Conservation (phyloP, 2,113 vertebrate species). For the Acanthochromis polyacanthus region DNA sequence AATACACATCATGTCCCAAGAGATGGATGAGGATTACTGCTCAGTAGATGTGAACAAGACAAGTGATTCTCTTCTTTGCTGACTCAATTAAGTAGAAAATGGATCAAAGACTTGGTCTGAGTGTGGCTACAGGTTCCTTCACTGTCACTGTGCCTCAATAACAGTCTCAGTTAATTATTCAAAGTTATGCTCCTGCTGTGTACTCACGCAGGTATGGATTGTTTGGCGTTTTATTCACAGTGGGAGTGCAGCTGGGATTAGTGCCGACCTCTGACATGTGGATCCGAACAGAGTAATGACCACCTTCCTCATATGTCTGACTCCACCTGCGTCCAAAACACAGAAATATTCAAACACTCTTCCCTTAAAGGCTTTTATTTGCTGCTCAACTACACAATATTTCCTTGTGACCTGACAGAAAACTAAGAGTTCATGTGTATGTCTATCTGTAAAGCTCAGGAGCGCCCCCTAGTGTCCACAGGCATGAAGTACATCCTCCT, state of each 20-base stretch:
- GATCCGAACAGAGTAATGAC: conserved; percentile 83
- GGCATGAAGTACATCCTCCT: conserved; percentile 12
- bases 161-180: not conserved
- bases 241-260: conserved; percentile 64
- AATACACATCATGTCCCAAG: conserved; percentile 77
- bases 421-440: not conserved
- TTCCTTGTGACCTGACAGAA: conserved; percentile 1
- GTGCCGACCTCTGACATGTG: conserved; percentile 23
- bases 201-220: conserved; percentile 80
- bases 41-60: conserved; percentile 54
- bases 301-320: conserved; percentile 80
- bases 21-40: conserved; percentile 68
- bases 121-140: conserved; percentile 21
- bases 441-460: conserved; percentile 50
- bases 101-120: conserved; percentile 62
- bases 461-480: conserved; percentile 76
- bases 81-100: conserved; percentile 68
- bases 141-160: conserved; percentile 22
- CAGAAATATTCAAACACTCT: conserved; percentile 34
- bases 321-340: conserved; percentile 79
- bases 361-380: not conserved
- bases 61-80: conserved; percentile 65
- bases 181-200: not conserved
- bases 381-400: not conserved
- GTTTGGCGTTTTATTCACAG: conserved; percentile 69